A percentile compares a stretch with the other conserved stretches of the same genome.
Evolutionary conservation across 2,113 vertebrate genomes (phyloP).

Genomic region (Lampris incognitus): DNA sequence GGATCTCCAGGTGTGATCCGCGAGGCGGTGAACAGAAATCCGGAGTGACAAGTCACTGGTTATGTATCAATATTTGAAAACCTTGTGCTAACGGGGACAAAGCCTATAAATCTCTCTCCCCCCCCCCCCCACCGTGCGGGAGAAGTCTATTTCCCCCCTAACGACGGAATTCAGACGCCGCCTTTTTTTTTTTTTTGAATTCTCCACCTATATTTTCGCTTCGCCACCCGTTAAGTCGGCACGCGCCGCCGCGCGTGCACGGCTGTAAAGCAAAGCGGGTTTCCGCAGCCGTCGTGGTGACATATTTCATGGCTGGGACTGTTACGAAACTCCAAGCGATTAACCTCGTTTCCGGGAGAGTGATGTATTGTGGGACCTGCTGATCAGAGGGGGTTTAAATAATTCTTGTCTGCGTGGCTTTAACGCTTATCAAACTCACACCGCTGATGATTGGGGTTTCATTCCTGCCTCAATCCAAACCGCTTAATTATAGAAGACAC

Average conservation of each 20-base stretch:
- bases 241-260: neutral
- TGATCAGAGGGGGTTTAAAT: conserved; percentile 50
- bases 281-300: conserved; percentile 40
- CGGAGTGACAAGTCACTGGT: no score
- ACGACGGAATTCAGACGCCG: no score
- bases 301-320: conserved; percentile 59
- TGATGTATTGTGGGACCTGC: conserved; percentile 58
- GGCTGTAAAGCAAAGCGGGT: conserved; percentile 8
- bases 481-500: conserved; percentile 79
- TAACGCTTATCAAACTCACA: conserved; percentile 73
- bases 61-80: neutral
- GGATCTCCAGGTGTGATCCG: conserved; percentile 19
- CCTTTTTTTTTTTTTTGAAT: conserved; percentile 28
- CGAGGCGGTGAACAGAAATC: neutral
- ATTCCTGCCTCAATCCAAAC: conserved; percentile 72
- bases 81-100: conserved; percentile 1
- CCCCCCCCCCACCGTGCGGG: conserved; percentile 13
- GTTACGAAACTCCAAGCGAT: conserved; percentile 46
- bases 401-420: conserved; percentile 68
- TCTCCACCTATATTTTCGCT: neutral
- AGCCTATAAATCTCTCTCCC: neutral
- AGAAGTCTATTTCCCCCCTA: conserved; percentile 7
- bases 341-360: conserved; percentile 66
- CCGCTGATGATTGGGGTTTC: conserved; percentile 70
- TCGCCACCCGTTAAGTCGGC: neutral